These are phyloP conservation scores for Ammodytes marinus DNA, from an alignment of 2,113 vertebrate genomes.

Conservation along the genomic window DNA sequence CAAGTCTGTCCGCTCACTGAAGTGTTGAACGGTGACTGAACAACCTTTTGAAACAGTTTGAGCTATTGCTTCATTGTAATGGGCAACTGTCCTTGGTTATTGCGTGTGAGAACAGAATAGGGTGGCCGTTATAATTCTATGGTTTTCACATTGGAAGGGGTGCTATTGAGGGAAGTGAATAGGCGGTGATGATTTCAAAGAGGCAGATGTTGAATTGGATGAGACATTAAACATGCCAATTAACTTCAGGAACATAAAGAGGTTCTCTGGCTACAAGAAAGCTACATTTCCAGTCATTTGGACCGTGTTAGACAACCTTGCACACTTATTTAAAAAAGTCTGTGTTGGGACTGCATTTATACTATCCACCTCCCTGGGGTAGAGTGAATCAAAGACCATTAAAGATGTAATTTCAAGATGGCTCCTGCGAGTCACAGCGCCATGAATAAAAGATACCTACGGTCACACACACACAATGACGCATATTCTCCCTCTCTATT, in stretches of 20 bases:
- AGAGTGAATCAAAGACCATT: constrained; percentile 77
- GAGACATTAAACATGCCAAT: constrained; percentile 28
- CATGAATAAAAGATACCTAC: constrained; percentile 81
- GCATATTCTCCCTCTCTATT: constrained; percentile 28
- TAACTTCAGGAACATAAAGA: constrained; percentile 32
- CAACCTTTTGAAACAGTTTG: constrained; percentile 50
- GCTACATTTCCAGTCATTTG: constrained; percentile 51
- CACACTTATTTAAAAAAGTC: constrained; percentile 54
- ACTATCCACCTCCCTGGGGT: constrained; percentile 57
- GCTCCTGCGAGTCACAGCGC: constrained; percentile 70
- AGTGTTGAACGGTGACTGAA: constrained; percentile 40
- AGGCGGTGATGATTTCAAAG: constrained; percentile 39
- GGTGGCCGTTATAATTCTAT: constrained; percentile 55
- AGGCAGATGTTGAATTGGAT: constrained; percentile 21
- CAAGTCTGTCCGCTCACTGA: constrained; percentile 22
- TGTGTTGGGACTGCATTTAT: constrained; percentile 65
- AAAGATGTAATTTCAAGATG: constrained; percentile 81
- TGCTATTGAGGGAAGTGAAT: constrained; percentile 29
- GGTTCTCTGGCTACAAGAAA: constrained; percentile 44
- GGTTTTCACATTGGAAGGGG: constrained; percentile 27
- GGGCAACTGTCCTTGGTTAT: constrained; percentile 66
- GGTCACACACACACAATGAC: constrained; percentile 40
- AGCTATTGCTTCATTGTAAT: constrained; percentile 47
- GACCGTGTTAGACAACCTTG: constrained; percentile 43
- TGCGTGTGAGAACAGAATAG: constrained; percentile 41